Base-by-base conservation (phyloP, 2,797 vertebrate genomes). In the Schizopygopsis pylzovi region DNA sequence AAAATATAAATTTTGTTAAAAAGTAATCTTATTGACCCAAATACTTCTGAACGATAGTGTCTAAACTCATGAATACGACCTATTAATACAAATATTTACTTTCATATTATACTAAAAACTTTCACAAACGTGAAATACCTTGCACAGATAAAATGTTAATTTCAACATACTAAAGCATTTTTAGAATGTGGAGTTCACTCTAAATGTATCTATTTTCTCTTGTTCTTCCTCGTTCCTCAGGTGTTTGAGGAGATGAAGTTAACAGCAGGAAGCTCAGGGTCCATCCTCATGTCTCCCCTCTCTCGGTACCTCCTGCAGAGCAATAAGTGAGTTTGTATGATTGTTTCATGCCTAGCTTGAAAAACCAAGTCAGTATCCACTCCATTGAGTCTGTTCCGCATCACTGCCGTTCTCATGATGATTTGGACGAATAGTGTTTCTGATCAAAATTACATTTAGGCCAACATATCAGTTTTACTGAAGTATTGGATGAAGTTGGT, bases 271-370 rank as follows among this genome's bases (percentile, higher is more conserved):
- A 91, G 90, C 9, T 52, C 89, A 20, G 85, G 91, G 56, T 90
- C 92, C 75, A 94, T 95, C 75, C 88, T 95, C 83, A 94, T 95
- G 94, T 92, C 94, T 52, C 94, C 93, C 85, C 93, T 94, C 87
- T 95, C 93, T 43, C 90, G 93, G 47, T 92, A 94, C 87, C 91
- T 86, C 89, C 89, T 94, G 73, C 89, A 89, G n/a, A 93, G 92
- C 47, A 94, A 93, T 88, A 93, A 93, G 94, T 95, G 61, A 85
- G 86, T 84, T 56, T 67, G 54, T 15, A 61, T 61, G 45, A 4
- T 8, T 75, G 39, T 52, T 67, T 33, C 39, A 33, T 54, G n/a
- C 39, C 5, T 10, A 56, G n/a, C 47, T 71, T 11, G 22, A 81
- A 39, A 81, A 70, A 59, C 25, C 12, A 12, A 8, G 15, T 28